Evolutionary conservation across 2,113 vertebrate species (phyloP).

Genomic region (Merops nubicus): DNA sequence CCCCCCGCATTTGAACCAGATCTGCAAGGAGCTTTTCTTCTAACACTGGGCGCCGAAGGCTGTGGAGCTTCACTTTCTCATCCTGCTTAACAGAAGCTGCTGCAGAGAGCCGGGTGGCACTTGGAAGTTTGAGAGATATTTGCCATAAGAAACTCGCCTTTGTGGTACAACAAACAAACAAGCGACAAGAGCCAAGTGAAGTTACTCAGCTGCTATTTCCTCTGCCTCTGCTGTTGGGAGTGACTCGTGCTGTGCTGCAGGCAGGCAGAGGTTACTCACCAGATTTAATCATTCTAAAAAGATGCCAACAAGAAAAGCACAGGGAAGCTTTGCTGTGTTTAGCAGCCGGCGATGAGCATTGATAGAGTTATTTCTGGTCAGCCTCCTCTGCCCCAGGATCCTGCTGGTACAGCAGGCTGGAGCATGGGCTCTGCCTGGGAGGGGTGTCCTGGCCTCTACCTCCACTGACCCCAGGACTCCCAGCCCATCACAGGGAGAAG

Average conservation of each 20-base stretch:
- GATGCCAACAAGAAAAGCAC: neutral
- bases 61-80: neutral
- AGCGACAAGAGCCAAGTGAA: neutral
- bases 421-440: neutral
- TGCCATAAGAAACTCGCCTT: neutral
- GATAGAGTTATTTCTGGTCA: neutral
- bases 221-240: neutral
- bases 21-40: neutral
- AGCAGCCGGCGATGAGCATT: neutral
- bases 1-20: neutral
- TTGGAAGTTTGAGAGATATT: neutral
- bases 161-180: neutral
- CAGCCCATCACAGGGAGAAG: rapidly evolving
- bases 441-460: neutral
- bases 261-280: neutral
- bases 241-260: neutral
- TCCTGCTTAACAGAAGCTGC: neutral
- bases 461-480: neutral
- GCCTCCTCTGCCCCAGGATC: neutral
- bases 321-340: neutral
- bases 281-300: neutral
- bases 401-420: rapidly evolving
- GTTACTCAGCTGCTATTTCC: neutral
- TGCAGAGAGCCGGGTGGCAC: neutral
- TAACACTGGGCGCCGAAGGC: rapidly evolving